These are phyloP conservation scores for Calidris pygmaea DNA, from an alignment of 2,113 vertebrate genomes.

Conservation along the genomic window DNA sequence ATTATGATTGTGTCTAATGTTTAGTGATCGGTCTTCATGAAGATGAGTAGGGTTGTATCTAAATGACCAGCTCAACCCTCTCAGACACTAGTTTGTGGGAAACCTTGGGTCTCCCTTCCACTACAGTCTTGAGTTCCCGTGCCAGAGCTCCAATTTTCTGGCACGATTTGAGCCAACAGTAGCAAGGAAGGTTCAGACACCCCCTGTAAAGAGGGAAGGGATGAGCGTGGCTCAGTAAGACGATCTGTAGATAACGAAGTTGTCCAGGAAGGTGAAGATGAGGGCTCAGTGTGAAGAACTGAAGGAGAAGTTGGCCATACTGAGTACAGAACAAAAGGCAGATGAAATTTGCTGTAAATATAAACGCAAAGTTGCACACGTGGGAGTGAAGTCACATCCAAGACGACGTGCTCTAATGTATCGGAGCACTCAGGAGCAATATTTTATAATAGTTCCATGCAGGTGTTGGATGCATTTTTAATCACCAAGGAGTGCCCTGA, in stretches of 20 bases:
- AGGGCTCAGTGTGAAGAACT: not conserved
- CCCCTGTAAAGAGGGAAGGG: fast-evolving
- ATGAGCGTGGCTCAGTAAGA: not conserved
- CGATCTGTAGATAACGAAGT: not conserved
- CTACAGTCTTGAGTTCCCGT: not conserved
- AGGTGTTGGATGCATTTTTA: not conserved
- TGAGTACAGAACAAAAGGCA: not conserved
- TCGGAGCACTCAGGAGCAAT: not conserved
- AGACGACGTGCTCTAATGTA: not conserved
- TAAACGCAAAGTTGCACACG: not conserved
- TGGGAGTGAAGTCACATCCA: not conserved
- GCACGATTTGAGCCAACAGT: not conserved
- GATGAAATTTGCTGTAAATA: not conserved
- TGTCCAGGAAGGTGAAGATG: not conserved
- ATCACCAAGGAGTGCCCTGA: not conserved
- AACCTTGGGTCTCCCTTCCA: not conserved
- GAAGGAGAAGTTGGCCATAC: not conserved
- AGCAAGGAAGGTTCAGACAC: not conserved
- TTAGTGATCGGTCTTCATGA: not conserved
- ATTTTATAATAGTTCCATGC: not conserved
- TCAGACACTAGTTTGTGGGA: not conserved
- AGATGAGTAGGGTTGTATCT: not conserved
- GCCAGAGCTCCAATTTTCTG: not conserved
- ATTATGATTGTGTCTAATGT: not conserved
- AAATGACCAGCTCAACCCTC: not conserved